These are phyloP conservation scores for Cliona cf. orientalis DNA, from an alignment of 37 sponge, comb jelly and placozoan species.

Conservation along the genomic window DNA sequence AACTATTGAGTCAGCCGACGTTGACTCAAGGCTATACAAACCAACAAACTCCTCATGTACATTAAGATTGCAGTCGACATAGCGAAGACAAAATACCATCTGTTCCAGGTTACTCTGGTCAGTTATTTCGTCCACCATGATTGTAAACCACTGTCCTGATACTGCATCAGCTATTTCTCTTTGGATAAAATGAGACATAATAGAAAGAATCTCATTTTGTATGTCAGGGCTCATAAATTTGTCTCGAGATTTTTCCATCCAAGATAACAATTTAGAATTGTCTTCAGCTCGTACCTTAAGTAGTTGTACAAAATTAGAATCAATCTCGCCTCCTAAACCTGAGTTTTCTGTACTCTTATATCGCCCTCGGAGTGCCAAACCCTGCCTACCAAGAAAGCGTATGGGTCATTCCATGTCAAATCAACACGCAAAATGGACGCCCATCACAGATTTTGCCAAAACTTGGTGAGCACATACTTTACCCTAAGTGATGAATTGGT, in stretches of 20 bases:
- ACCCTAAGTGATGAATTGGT: no score
- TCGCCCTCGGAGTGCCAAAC: conserved; percentile 35
- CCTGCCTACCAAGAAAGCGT: conserved; percentile 45
- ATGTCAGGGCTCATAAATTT: conserved; percentile 32
- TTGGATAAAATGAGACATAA: conserved; percentile 33
- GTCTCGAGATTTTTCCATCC: conserved; percentile 33
- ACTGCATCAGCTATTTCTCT: conserved; percentile 15
- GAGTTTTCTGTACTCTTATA: conserved; percentile 13
- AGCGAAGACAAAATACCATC: conserved; percentile 51
- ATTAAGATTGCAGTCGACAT: conserved; percentile 49
- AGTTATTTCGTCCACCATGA: conserved; percentile 49
- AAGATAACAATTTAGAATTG: conserved; percentile 17
- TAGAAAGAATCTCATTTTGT: conserved; percentile 43
- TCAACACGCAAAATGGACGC: no score
- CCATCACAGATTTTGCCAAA: no score
- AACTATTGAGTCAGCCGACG: conserved; percentile 33
- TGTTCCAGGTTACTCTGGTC: conserved; percentile 50
- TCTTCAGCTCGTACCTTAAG: conserved; percentile 40
- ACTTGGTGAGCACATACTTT: no score
- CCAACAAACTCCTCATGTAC: conserved; percentile 54
- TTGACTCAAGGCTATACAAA: conserved; percentile 25
- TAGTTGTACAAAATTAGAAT: conserved; percentile 52
- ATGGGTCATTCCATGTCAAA: no score
- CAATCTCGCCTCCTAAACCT: conserved; percentile 5
- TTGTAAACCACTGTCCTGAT: conserved; percentile 17